Percentiles rank a stretch among this genome's conserved stretches.
phyloP scores from a whole-genome alignment of 2,797 vertebrate species.

The Psittacula derbiana region DNA sequence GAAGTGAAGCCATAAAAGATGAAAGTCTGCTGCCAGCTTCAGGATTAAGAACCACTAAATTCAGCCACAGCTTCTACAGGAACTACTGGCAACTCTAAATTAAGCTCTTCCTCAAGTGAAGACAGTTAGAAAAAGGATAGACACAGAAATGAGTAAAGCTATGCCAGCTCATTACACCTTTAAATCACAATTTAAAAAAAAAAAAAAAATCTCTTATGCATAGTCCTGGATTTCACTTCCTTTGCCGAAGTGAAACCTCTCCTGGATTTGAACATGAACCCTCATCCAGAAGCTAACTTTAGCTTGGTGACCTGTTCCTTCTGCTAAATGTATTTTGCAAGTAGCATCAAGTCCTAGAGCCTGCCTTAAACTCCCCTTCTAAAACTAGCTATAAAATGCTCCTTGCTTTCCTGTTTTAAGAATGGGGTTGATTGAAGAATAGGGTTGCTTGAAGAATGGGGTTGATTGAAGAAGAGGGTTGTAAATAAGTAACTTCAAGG shows the following conservation, averaged over 20 bases:
- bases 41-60: background rate
- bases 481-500: background rate
- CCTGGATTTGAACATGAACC: background rate
- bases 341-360: background rate
- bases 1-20: background rate
- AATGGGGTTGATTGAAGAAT: background rate
- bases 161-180: background rate
- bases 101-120: background rate
- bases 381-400: background rate
- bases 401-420: background rate
- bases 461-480: too few species aligned
- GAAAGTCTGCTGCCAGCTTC: background rate
- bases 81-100: background rate
- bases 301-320: background rate
- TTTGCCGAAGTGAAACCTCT: background rate
- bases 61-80: background rate
- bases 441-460: too few species aligned
- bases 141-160: background rate
- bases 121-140: background rate
- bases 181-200: background rate
- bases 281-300: background rate
- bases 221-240: background rate
- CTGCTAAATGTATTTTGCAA: background rate
- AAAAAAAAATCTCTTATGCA: background rate
- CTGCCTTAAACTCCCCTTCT: fast-evolving